Evolutionary conservation across 2,888 invertebrate genomes (phyloP).

Genomic region (Venusia cambrica): DNA sequence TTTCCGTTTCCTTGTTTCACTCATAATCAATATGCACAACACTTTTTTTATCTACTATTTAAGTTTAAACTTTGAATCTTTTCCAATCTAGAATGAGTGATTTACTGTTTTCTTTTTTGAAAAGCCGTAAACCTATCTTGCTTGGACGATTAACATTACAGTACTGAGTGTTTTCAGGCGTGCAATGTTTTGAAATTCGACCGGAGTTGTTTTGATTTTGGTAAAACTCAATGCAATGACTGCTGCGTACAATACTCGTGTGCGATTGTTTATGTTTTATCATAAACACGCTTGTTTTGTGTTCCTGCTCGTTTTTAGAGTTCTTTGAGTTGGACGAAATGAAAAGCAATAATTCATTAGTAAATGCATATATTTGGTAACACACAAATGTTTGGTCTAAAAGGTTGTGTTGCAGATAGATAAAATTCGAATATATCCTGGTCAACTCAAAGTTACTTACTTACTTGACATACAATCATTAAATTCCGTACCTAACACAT

Average conservation of each 20-base stretch:
- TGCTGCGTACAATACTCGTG: no score
- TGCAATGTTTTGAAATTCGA: constrained; percentile 52
- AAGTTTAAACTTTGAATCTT: neutral
- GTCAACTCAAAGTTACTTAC: no score
- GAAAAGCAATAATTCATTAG: no score
- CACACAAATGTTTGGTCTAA: no score
- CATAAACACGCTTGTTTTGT: constrained; percentile 36
- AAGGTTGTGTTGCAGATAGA: no score
- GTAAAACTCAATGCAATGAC: constrained; percentile 43
- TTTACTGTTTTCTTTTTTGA: neutral
- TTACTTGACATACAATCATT: no score
- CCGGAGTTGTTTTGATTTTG: constrained; percentile 55
- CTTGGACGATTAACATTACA: constrained; percentile 33
- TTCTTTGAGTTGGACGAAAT: constrained; percentile 15
- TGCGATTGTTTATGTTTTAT: constrained; percentile 25
- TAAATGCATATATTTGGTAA: no score
- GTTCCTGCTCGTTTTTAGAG: constrained; percentile 37
- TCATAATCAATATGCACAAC: constrained; percentile 52
- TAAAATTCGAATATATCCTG: no score
- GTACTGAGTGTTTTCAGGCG: constrained; percentile 45
- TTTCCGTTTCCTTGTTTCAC: constrained; percentile 45
- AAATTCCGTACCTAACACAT: no score
- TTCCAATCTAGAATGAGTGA: no score
- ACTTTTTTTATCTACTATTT: constrained; percentile 35
- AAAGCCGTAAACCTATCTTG: constrained; percentile 33